Evolutionary conservation across 2,888 invertebrate species (phyloP).

Genomic region (Hydrotaea diabolus): DNA sequence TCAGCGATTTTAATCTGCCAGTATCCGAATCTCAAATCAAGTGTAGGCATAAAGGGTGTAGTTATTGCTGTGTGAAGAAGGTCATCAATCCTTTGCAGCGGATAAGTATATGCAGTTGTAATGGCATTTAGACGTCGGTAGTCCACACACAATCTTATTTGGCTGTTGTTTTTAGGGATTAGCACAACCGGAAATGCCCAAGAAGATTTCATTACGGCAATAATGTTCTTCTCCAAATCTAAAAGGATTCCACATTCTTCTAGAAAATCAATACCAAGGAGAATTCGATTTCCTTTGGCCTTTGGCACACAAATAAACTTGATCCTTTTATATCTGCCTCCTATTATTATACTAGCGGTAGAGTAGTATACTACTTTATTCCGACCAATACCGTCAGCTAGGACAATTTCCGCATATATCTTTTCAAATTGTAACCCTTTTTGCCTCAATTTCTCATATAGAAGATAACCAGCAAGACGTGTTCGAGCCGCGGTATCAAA

Average conservation of each 20-base stretch:
- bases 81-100: constrained; percentile 78
- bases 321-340: constrained; percentile 29
- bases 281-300: constrained; percentile 35
- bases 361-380: constrained; percentile 43
- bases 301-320: constrained; percentile 41
- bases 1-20: constrained; percentile 74
- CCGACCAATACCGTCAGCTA: neutral
- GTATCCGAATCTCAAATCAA: constrained; percentile 77
- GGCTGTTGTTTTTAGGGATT: constrained; percentile 9
- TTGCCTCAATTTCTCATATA: constrained; percentile 19
- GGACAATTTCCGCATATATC: constrained; percentile 15
- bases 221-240: constrained; percentile 52
- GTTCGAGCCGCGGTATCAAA: constrained; percentile 43
- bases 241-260: constrained; percentile 45
- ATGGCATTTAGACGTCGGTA: constrained; percentile 67
- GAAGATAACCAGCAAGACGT: constrained; percentile 51
- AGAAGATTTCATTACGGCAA: constrained; percentile 62
- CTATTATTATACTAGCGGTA: constrained; percentile 22
- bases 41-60: constrained; percentile 70
- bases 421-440: constrained; percentile 10
- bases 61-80: neutral
- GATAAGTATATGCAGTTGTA: constrained; percentile 72
- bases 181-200: constrained; percentile 1
- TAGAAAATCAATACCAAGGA: constrained; percentile 44
- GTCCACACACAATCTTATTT: constrained; percentile 67